These are phyloP conservation scores for Synergus umbraculus DNA, from an alignment of 2,888 invertebrate genomes.

Conservation along the genomic window DNA sequence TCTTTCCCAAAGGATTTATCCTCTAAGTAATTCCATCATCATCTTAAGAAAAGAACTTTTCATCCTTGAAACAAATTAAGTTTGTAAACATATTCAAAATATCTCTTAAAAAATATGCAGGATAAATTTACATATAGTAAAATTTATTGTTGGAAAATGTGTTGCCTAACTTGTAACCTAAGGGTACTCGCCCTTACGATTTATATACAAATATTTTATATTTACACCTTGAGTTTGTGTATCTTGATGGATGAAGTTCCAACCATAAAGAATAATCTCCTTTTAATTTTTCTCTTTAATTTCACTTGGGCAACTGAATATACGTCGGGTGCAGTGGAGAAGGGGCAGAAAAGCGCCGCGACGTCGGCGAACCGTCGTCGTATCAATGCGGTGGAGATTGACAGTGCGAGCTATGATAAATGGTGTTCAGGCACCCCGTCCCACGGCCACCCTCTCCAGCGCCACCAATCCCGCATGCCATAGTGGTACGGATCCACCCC, in stretches of 20 bases:
- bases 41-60: not conserved
- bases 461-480: constrained; percentile 54
- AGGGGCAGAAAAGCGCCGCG: constrained; percentile 62
- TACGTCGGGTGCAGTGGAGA: constrained; percentile 45
- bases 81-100: too few species aligned
- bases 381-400: constrained; percentile 75
- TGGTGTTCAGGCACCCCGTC: constrained; percentile 65
- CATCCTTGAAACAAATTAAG: not conserved
- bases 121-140: too few species aligned
- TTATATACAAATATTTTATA: too few species aligned
- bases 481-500: constrained; percentile 64
- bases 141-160: too few species aligned
- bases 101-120: too few species aligned
- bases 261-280: not conserved
- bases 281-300: constrained; percentile 43
- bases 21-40: not conserved
- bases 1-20: not conserved
- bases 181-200: too few species aligned
- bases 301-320: constrained; percentile 51
- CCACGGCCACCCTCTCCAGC: constrained; percentile 53
- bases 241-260: too few species aligned
- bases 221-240: too few species aligned
- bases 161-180: too few species aligned
- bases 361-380: constrained; percentile 70
- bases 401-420: constrained; percentile 74